Evolutionary conservation across 2,797 vertebrate species (phyloP).

Genomic region (Limnodromus scolopaceus): DNA sequence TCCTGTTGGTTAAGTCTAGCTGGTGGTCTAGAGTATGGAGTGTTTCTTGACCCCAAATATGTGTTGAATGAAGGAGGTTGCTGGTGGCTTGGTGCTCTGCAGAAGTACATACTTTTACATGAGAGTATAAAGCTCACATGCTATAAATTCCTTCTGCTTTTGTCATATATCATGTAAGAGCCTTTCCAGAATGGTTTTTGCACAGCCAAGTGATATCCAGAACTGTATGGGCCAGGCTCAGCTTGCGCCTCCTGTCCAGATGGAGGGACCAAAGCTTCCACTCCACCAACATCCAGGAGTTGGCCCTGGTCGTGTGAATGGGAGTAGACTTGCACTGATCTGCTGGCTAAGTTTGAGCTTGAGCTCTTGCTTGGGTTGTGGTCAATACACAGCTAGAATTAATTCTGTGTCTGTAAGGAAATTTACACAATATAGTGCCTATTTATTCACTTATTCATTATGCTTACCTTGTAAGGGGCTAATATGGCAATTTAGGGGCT

Average conservation of each 20-base stretch:
- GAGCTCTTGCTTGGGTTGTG: neutral
- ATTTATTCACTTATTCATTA: neutral
- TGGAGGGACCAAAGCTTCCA: neutral
- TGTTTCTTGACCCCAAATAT: neutral
- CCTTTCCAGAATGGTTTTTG: neutral
- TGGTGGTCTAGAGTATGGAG: neutral
- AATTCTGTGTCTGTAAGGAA: neutral
- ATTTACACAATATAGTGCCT: neutral
- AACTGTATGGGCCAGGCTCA: neutral
- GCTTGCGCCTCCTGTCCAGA: neutral
- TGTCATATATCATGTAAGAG: neutral
- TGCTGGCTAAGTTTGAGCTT: neutral
- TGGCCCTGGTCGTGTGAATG: neutral
- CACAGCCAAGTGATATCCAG: neutral
- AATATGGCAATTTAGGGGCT: neutral
- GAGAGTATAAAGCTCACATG: neutral
- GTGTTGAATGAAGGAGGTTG: neutral
- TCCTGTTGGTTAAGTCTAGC: neutral
- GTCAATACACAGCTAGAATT: neutral
- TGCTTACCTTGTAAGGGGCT: neutral
- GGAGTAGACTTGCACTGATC: neutral
- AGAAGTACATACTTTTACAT: rapidly evolving
- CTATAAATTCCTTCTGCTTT: neutral
- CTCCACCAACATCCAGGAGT: neutral
- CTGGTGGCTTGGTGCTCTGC: neutral